Evolutionary conservation across 2,888 invertebrate species (phyloP).

Genomic region (Eupithecia exiguata): DNA sequence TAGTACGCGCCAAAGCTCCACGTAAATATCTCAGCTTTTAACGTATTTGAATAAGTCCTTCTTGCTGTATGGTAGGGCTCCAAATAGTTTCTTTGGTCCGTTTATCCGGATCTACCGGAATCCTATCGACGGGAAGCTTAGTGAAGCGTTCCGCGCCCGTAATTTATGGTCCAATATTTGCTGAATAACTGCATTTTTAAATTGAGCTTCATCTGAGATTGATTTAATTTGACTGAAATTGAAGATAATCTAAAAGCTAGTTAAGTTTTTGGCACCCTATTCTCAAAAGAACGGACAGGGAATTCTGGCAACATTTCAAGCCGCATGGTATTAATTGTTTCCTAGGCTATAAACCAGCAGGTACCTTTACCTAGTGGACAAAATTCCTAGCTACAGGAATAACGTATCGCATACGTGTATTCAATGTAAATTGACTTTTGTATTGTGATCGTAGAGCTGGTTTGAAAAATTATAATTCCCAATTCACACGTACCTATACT

Average conservation of each 20-base stretch:
- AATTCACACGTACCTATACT: no score
- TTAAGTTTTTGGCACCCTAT: not conserved
- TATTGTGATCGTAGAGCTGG: constrained; percentile 42
- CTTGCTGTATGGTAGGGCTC: constrained; percentile 43
- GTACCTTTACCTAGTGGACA: constrained; percentile 44
- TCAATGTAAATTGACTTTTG: constrained; percentile 54
- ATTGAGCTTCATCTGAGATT: not conserved
- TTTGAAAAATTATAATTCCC: not conserved
- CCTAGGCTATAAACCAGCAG: constrained; percentile 50
- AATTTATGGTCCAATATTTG: constrained; percentile 17
- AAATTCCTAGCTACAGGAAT: not conserved
- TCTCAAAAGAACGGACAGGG: not conserved
- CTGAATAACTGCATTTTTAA: constrained; percentile 1
- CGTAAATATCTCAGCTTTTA: constrained; percentile 54
- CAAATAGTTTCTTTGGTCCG: constrained; percentile 45
- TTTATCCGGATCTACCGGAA: constrained; percentile 41
- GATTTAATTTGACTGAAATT: not conserved
- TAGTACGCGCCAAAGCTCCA: constrained; percentile 35
- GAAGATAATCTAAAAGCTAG: not conserved
- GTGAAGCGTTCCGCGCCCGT: constrained; percentile 11
- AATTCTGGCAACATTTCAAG: constrained; percentile 1
- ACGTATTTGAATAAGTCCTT: constrained; percentile 62
- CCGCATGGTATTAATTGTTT: constrained; percentile 51
- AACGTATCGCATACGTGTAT: constrained; percentile 37
- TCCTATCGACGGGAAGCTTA: constrained; percentile 30